Evolutionary conservation across 2,888 invertebrate genomes (phyloP), one percentile per base, ranked within the genome.

Genomic region (Catocala fraxini): DNA sequence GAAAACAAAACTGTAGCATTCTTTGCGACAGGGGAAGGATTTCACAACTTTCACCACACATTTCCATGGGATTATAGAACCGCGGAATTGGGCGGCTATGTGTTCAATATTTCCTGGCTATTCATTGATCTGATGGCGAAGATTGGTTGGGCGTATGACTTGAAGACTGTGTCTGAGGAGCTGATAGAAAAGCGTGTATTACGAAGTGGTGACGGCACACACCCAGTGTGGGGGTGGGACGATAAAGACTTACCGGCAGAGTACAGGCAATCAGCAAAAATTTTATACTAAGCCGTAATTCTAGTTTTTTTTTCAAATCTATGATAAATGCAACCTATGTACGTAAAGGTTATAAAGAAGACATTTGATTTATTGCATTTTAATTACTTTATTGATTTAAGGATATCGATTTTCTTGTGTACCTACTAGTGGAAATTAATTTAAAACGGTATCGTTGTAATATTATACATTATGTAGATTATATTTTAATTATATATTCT

Each of bases 11-110:
- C 73, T 0, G 76, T 85, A 0, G 72, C 82, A 0, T 6, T 82
- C 0, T 4, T 77, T 0, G 63, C 81, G 0, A 67, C 78, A 0
- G 87, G 87, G 0, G 86, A 86, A 64, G 86, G 87, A 0, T 87
- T 80, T 55, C 87, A 88, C 34, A 88, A 87, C 12, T 87, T 81
- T 57, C 87, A 87, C 59, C 87, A 87, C 42, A 75, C 74, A 0
- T 87, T 81, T 39, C 87, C 87, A 0, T 82, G 79, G 69, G 87
- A 87, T 54, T 87, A 87, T n/a, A 70, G 77, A 4, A 67, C 84
- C 0, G 81, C 79, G 0, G 87, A 87, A 56, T 12, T 87, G 0
- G 45, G 55, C n/a, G 39, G 46, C 9, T 1, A 11, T 9, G 11
- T 42, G 11, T 54, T 86, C 11, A 82, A 83, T 46, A 51, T 54